Percentiles rank a stretch among this genome's conserved stretches.
Evolutionary conservation across 2,113 vertebrate species (phyloP).

Genomic region (Pyrgilauda ruficollis): DNA sequence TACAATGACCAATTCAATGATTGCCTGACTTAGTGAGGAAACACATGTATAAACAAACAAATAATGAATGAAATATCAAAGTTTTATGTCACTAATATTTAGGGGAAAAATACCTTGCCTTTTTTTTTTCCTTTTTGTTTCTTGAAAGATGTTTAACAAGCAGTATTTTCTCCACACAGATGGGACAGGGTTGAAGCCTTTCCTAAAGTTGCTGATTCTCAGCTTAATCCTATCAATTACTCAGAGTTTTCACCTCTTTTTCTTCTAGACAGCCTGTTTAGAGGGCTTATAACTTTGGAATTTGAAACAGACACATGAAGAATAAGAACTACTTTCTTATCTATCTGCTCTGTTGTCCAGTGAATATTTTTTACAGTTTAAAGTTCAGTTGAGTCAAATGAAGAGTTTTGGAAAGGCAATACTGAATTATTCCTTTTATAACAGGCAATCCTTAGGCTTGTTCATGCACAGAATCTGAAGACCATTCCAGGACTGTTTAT

Average conservation of each 20-base stretch:
- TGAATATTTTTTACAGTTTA: not conserved
- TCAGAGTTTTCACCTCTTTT: not conserved
- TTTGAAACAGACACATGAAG: not conserved
- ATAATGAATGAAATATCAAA: not conserved
- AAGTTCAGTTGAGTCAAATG: not conserved
- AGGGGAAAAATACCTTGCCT: not conserved
- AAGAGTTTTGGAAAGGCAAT: not conserved
- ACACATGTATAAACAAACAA: accelerated
- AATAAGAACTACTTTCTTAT: not conserved
- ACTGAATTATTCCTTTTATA: not conserved
- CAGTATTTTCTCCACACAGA: not conserved
- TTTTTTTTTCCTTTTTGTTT: not conserved
- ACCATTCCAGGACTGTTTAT: not conserved
- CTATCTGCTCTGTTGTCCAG: not conserved
- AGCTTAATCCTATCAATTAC: not conserved
- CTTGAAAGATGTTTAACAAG: not conserved
- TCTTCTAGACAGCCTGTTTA: not conserved
- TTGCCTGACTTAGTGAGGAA: not conserved
- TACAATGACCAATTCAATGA: not conserved
- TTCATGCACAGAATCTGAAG: not conserved
- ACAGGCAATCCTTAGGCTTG: not conserved
- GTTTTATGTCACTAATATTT: not conserved
- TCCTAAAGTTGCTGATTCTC: not conserved
- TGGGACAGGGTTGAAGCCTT: not conserved
- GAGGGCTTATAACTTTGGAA: not conserved